phyloP scores from a whole-genome alignment of 2,797 vertebrate genomes.

The Artibeus jamaicensis region DNA sequence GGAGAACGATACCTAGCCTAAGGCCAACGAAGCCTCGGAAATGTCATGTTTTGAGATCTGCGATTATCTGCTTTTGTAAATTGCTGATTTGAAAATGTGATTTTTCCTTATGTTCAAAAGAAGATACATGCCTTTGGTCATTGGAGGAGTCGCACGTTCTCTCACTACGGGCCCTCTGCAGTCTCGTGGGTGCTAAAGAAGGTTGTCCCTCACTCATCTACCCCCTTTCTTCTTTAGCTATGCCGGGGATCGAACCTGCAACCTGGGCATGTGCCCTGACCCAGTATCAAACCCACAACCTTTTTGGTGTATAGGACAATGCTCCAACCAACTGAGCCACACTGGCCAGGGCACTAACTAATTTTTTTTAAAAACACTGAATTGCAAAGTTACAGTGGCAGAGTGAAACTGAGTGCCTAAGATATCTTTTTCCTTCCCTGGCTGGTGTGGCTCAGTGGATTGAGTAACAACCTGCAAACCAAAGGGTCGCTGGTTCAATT shows the following conservation, averaged over 20 bases:
- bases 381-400: background rate
- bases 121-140: background rate
- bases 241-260: no score
- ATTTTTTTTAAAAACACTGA: background rate
- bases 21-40: background rate
- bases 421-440: background rate
- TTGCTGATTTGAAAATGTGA: background rate
- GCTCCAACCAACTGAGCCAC: no score
- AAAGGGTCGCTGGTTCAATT: no score
- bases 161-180: background rate
- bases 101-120: constrained; percentile 5
- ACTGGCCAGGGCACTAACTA: no score
- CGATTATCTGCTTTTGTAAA: background rate
- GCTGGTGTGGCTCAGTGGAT: no score
- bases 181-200: background rate
- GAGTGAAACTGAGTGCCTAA: background rate
- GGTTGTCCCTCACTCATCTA: background rate
- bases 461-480: no score
- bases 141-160: background rate
- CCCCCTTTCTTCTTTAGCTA: background rate
- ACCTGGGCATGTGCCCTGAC: no score
- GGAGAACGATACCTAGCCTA: background rate
- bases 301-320: no score
- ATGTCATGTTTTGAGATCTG: background rate
- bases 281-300: no score